A percentile compares a stretch with the other conserved stretches of the same genome.
These are phyloP conservation scores for Tachina lurida DNA, from an alignment of 2,888 invertebrate species.

Conservation along the genomic window DNA sequence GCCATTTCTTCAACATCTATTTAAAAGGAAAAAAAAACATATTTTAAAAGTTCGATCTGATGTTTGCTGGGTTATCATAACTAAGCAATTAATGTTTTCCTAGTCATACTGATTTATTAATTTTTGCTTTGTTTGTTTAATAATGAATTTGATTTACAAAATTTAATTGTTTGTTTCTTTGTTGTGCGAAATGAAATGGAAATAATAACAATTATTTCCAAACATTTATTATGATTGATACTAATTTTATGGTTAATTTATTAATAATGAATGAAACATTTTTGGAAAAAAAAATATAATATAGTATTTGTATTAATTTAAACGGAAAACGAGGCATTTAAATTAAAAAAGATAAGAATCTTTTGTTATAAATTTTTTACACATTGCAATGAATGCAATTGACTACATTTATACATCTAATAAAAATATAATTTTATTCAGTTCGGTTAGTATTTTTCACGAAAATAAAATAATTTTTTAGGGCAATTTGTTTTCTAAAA, in stretches of 20 bases:
- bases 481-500: too few species aligned
- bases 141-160: slow-evolving; percentile 3
- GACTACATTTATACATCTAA: too few species aligned
- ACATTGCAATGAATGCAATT: too few species aligned
- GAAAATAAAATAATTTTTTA: too few species aligned
- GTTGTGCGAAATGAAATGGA: slow-evolving; percentile 5
- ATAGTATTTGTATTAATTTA: background rate
- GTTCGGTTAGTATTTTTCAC: too few species aligned
- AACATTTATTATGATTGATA: slow-evolving; percentile 45
- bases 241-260: slow-evolving; percentile 44
- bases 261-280: too few species aligned
- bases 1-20: too few species aligned
- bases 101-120: background rate
- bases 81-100: background rate
- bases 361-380: too few species aligned
- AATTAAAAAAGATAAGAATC: too few species aligned
- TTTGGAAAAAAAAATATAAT: background rate
- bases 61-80: slow-evolving; percentile 6
- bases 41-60: background rate
- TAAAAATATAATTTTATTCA: too few species aligned
- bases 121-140: background rate
- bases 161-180: slow-evolving; percentile 31
- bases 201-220: slow-evolving; percentile 25
- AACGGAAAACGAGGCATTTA: too few species aligned
- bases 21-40: too few species aligned